Conservation (phyloP, 2,888 invertebrate species). For the Amiota mariae region DNA sequence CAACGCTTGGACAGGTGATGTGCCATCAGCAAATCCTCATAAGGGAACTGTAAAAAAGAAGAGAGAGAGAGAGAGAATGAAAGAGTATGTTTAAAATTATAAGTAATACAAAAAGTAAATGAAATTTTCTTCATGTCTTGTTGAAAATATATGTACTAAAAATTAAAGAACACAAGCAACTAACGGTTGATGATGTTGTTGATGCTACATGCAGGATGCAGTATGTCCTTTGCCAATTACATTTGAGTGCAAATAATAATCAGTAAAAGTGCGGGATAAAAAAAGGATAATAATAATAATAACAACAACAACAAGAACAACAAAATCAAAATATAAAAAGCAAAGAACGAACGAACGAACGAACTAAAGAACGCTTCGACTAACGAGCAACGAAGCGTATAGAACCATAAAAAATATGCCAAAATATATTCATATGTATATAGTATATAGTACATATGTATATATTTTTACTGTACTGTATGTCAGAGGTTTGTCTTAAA, state of each 20-base stretch:
- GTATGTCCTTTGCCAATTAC: conserved; percentile 56
- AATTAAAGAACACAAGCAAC: conserved; percentile 8
- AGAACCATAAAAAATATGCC: not conserved
- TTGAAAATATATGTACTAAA: not conserved
- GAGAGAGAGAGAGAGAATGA: conserved; percentile 15
- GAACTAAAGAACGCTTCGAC: conserved; percentile 35
- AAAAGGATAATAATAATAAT: too few relatives aligned
- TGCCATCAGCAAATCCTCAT: conserved; percentile 73
- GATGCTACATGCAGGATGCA: conserved; percentile 1
- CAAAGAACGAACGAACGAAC: conserved; percentile 39
- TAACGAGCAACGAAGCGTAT: conserved; percentile 51
- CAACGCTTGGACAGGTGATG: conserved; percentile 80
- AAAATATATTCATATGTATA: not conserved
- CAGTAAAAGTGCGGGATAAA: conserved; percentile 56
- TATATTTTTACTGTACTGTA: not conserved
- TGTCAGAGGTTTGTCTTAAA: too few relatives aligned
- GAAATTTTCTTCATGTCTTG: not conserved
- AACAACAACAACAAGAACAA: not conserved
- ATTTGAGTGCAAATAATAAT: conserved; percentile 65
- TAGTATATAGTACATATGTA: not conserved
- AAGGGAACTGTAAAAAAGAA: conserved; percentile 65
- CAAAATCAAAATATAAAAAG: not conserved
- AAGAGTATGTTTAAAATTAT: conserved; percentile 31
- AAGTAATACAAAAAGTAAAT: conserved; percentile 33
- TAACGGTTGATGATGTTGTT: not conserved